These are phyloP conservation scores for Ctena decussata DNA, from an alignment of 2,888 invertebrate genomes.

Conservation along the genomic window DNA sequence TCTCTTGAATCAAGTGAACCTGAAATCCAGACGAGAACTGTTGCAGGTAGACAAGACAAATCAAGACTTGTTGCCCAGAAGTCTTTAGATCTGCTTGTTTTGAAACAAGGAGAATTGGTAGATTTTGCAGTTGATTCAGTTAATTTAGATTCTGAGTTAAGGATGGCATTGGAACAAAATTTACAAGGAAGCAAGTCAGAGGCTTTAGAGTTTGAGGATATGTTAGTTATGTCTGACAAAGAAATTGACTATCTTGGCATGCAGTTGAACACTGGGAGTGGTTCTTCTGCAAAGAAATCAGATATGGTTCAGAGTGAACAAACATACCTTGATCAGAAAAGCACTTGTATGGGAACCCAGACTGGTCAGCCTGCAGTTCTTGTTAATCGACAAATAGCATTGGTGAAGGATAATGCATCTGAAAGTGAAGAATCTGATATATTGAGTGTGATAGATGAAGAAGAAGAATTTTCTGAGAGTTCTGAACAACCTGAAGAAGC, in stretches of 20 bases:
- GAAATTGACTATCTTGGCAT: conserved; percentile 22
- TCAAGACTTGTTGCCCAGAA: neutral
- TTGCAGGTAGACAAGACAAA: neutral
- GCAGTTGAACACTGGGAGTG: neutral
- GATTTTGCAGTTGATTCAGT: neutral
- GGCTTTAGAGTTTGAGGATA: neutral
- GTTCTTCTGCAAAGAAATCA: neutral
- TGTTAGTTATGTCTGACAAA: neutral
- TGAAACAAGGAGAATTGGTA: neutral
- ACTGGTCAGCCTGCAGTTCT: neutral
- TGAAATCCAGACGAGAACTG: neutral
- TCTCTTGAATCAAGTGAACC: neutral
- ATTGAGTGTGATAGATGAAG: conserved; percentile 81
- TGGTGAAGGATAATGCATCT: neutral
- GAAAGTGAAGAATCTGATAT: conserved; percentile 73
- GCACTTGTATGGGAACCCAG: neutral
- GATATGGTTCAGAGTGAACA: neutral
- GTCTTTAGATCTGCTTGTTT: conserved; percentile 6
- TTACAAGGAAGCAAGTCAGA: conserved; percentile 9
- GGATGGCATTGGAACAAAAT: conserved; percentile 39
- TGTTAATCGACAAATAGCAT: neutral
- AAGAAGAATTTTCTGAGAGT: conserved; percentile 70
- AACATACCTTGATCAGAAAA: neutral
- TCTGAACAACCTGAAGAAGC: conserved; percentile 21
- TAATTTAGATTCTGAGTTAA: conserved; percentile 37